Percentiles rank a stretch among this genome's conserved stretches.
Conservation (phyloP, 2,888 invertebrate genomes). For the Mesoligia furuncula region DNA sequence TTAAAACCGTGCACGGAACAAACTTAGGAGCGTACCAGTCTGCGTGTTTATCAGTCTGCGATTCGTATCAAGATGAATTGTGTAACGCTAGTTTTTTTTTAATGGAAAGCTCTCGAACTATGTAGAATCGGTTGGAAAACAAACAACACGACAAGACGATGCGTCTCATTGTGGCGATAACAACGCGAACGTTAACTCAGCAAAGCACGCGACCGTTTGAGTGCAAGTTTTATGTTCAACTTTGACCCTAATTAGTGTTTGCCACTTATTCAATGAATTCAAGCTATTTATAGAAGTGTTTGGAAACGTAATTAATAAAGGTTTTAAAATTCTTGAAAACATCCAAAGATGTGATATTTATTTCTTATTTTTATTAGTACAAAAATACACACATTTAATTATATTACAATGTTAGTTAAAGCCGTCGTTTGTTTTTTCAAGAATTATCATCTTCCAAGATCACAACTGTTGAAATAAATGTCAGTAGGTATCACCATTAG, state of each 20-base stretch:
- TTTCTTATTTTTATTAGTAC: background rate
- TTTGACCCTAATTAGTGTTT: conserved; percentile 36
- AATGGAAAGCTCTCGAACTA: conserved; percentile 42
- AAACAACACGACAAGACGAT: conserved; percentile 29
- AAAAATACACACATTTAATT: background rate
- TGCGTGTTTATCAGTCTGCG: background rate
- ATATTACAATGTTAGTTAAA: background rate
- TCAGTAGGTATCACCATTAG: background rate
- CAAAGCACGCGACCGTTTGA: conserved; percentile 34
- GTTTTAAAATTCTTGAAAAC: background rate
- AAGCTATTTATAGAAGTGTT: conserved; percentile 22
- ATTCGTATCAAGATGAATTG: conserved; percentile 13
- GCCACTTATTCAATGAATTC: conserved; percentile 29
- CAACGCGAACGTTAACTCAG: background rate
- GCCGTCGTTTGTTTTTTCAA: background rate
- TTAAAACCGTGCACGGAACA: background rate
- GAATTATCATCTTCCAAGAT: background rate
- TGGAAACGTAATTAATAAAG: background rate
- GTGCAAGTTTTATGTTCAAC: conserved; percentile 14
- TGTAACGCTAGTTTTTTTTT: background rate
- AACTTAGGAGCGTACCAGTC: background rate
- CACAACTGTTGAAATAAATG: conserved; percentile 1
- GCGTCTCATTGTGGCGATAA: conserved; percentile 19
- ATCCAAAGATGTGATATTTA: background rate
- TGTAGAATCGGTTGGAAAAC: conserved; percentile 35